Base-by-base conservation (phyloP, 2,113 vertebrate species). In the Zapus hudsonius region DNA sequence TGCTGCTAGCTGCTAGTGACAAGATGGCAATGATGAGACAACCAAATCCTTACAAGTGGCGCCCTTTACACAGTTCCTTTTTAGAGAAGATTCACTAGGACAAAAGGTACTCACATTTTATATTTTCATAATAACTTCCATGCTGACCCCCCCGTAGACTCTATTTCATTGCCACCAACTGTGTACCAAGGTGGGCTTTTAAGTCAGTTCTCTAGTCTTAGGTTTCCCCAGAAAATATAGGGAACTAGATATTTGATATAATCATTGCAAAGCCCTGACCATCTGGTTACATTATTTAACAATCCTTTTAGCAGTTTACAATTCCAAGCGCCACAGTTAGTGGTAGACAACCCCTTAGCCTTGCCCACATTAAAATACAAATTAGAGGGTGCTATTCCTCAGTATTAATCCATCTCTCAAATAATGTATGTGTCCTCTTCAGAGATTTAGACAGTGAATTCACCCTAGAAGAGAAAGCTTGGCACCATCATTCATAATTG, bases 221-320 rank as follows among this genome's bases (percentile, higher is more conserved):
- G 75, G 25, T 86, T 92, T 33, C 44, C 59, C 40, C 44, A 87
- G 47, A 10, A 55, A 83, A 90, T 90, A 87, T 52, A 78, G 27
- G 38, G 63, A 76, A 85, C 74, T 75, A 76, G 23, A 76, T 81
- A 84, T 78, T 90, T 92, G 72, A 85, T 31, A 84, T 16, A 90
- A 84, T 79, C 92, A 81, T 44, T 95, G 73, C n/a, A 84, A 86
- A 25, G 7, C 64, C 81, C 55, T 64, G 22, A 70, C 70, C n/a
- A 92, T 87, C 93, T 92, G 83, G 64, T 89, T 76, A 74, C 19
- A 47, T 83, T 57, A 91, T 91, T 92, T 91, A 89, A 81, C 19
- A 86, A 36, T 91, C 44, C 70, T 93, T 94, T 92, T 88, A 86
- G 76, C 19, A 86, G 40, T 91, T 55, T 75, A 87, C 59, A 92